A percentile compares a stretch with the other conserved stretches of the same genome.
Conservation (phyloP, 2,888 invertebrate genomes). For the Epistrophella euchroma region DNA sequence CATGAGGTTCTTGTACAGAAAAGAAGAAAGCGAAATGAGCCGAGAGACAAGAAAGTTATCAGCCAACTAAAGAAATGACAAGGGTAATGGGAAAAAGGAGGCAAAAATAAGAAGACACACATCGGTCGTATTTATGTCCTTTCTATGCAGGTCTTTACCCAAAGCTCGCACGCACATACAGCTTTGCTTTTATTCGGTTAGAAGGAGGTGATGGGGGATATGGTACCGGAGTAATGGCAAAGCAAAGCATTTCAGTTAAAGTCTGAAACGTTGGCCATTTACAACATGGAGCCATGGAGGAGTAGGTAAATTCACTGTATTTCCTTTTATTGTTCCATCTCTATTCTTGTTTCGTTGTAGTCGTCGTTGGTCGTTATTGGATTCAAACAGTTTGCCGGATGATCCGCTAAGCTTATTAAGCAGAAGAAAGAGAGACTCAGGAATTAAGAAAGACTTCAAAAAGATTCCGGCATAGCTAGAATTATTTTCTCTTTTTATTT, state of each 20-base stretch:
- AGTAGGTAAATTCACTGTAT: background rate
- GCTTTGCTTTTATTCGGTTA: background rate
- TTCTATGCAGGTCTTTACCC: slow-evolving; percentile 43
- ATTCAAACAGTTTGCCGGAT: slow-evolving; percentile 64
- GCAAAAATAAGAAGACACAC: slow-evolving; percentile 35
- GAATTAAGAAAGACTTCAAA: slow-evolving; percentile 57
- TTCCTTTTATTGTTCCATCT: slow-evolving; percentile 27
- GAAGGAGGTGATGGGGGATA: background rate
- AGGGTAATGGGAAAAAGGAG: slow-evolving; percentile 34
- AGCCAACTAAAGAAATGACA: slow-evolving; percentile 44
- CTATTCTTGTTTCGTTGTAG: slow-evolving; percentile 11
- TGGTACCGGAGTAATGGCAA: background rate
- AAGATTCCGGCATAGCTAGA: slow-evolving; percentile 20
- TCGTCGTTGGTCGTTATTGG: slow-evolving; percentile 5
- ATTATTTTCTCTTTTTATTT: background rate
- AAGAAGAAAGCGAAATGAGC: slow-evolving; percentile 12
- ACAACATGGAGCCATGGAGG: background rate
- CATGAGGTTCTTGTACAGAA: background rate
- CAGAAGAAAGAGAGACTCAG: slow-evolving; percentile 56
- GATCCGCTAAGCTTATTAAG: slow-evolving; percentile 73
- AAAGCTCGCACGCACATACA: background rate
- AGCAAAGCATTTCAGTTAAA: slow-evolving; percentile 3
- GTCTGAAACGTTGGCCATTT: slow-evolving; percentile 32
- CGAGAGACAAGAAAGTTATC: slow-evolving; percentile 41
- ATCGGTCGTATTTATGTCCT: slow-evolving; percentile 28